Evolutionary conservation across 2,113 vertebrate species (phyloP), one percentile per base, ranked within the genome.

Genomic region (Nyctibius bracteatus): DNA sequence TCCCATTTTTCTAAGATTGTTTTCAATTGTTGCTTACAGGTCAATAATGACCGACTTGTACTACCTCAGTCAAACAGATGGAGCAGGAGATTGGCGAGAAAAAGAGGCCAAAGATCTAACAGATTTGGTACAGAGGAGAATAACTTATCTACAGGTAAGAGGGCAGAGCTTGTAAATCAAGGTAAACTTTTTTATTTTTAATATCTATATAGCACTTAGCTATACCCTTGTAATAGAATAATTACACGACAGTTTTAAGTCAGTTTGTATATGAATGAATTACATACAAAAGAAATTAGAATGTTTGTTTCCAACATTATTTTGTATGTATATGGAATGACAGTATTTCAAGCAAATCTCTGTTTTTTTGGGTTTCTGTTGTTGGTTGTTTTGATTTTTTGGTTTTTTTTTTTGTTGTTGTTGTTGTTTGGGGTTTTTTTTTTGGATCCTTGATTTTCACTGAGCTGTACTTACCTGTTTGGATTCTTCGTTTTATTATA

Each of bases 31-130:
- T 92, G 27, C 81, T 93, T 84, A 23, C 86, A 99, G 99, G 97
- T 99, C 99, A 92, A 98, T 99, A 97, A 99, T 99, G 99, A 99
- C 99, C 21, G 99, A 99, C 98, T 98, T 99, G 95, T 99, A 99
- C 98, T 99, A 99, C 99, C 99, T 99, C 99, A 99, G 99, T 98
- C 99, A 99, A 98, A 99, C 98, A 81, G 99, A 99, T 91, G 99
- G 99, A 97, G 99, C 99, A 66, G 99, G 99, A 81, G 99, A 99
- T 11, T 99, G 99, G 99, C 97, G 99, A 97, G 97, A 98, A 95
- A 99, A 98, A 98, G 99, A 99, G 95, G 99, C 99, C 97, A 99
- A 99, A 98, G 99, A 99, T 97, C 98, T 99, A 93, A 99, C 99
- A 90, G 98, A 98, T 35, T 97, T 99, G 97, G 99, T 99, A 83